Base-by-base conservation (phyloP, 2,797 vertebrate genomes). In the Neostethus bicornis region DNA sequence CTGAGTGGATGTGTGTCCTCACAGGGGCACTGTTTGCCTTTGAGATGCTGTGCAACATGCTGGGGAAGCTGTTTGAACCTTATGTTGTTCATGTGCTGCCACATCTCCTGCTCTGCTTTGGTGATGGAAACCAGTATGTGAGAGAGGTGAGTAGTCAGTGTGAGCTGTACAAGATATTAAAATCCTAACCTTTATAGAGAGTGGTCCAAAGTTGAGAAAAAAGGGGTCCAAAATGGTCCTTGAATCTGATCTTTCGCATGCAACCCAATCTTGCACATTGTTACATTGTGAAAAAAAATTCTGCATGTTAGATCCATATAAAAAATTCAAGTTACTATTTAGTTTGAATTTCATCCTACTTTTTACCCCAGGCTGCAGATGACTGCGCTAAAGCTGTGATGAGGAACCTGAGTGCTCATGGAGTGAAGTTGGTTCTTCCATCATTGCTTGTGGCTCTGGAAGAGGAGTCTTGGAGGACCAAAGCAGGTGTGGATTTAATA, bases 321-420 rank as follows among this genome's bases (percentile, higher is more conserved):
- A n/a, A 31, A 31, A 34, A 17, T 44, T 14, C 4, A 13, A 4
- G 4, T 14, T 26, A 12, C 3, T n/a, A 7, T 45, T 3, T 32
- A 32, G 44, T 44, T 19, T 1, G 31, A 5, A 2, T 11, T 9
- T n/a, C 3, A 9, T 1, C 16, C 5, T 29, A 13, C 16, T 61
- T 10, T 13, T 63, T 20, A 10, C 34, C 9, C 31, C 79, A 99
- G 97, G 97, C 97, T 75, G 96, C 97, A 85, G 97, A 99, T 80
- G 97, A 99, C 77, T 98, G 96, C 89, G 97, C 97, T 78, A 99
- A 98, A 80, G 97, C 96, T 1, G 97, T 99, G 79, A 99, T 99
- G 97, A 95, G 95, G 81, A 99, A 99, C 85, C 84, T 99, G 74
- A 99, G 97, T 62, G 96, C 97, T 77, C 97, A 99, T 0, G 97